Evolutionary conservation across 2,888 invertebrate genomes (phyloP).

Genomic region (Nesidiocoris tenuis): DNA sequence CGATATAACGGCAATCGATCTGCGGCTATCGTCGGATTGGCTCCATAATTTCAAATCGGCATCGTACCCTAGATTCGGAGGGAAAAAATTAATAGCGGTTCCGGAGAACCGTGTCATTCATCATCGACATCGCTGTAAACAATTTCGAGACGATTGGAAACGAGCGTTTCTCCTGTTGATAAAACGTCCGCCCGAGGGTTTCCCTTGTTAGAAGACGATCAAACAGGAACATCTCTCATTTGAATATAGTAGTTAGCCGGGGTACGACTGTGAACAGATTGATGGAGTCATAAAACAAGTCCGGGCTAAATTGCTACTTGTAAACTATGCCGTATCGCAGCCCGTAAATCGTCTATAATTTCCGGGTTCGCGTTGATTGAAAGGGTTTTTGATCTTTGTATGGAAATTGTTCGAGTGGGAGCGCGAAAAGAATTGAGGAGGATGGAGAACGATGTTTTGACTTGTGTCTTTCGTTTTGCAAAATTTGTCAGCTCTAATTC

Average conservation of each 20-base stretch:
- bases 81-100: neutral
- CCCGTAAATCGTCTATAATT: conserved; percentile 16
- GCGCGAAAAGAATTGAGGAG: no score
- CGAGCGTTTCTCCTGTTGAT: neutral
- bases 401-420: no score
- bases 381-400: no score
- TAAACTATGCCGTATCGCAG: conserved; percentile 3
- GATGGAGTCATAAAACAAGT: conserved; percentile 29
- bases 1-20: no score
- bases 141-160: neutral
- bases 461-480: no score
- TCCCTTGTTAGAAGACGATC: neutral
- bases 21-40: neutral
- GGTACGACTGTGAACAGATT: neutral
- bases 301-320: conserved; percentile 17
- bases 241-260: neutral
- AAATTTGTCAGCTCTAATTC: no score
- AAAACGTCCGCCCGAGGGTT: neutral
- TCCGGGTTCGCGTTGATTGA: conserved; percentile 1
- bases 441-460: no score
- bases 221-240: neutral
- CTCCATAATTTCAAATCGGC: neutral
- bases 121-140: neutral
- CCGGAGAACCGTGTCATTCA: neutral
- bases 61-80: neutral